Percentiles rank a stretch among this genome's conserved stretches.
These are phyloP conservation scores for Tetragonula clypearis DNA, from an alignment of 1,140 invertebrate genomes.

Conservation along the genomic window DNA sequence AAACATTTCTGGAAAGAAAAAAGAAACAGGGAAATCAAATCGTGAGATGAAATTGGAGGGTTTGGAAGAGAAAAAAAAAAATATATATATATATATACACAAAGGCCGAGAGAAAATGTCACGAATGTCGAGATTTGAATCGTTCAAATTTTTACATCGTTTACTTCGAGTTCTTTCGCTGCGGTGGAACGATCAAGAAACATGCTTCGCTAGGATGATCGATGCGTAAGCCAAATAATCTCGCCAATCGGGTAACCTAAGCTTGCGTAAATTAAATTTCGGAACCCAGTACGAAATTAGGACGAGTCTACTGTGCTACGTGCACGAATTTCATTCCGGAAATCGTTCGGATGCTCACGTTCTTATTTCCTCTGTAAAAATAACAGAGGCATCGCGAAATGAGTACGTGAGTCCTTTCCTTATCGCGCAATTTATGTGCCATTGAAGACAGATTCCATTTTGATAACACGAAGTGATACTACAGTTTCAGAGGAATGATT, in stretches of 20 bases:
- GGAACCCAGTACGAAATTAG: constrained; percentile 28
- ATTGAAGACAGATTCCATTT: not conserved
- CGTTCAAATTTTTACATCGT: not conserved
- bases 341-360: not conserved
- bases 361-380: not conserved
- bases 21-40: not conserved
- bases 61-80: not conserved
- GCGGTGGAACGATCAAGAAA: not conserved
- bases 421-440: not conserved
- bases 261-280: constrained; percentile 56
- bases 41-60: not conserved
- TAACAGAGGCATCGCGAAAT: not conserved
- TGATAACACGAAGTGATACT: not conserved
- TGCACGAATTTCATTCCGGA: not conserved
- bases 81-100: too few species aligned
- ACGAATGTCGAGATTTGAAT: not conserved
- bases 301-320: constrained; percentile 1
- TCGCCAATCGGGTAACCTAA: constrained; percentile 27
- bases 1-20: not conserved
- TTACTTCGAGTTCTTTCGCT: too few species aligned
- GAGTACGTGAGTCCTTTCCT: not conserved
- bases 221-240: constrained; percentile 60
- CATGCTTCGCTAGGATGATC: constrained; percentile 48
- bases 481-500: not conserved
- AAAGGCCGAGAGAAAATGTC: not conserved